Conservation (phyloP, 2,113 vertebrate genomes). For the Tupaia chinensis region DNA sequence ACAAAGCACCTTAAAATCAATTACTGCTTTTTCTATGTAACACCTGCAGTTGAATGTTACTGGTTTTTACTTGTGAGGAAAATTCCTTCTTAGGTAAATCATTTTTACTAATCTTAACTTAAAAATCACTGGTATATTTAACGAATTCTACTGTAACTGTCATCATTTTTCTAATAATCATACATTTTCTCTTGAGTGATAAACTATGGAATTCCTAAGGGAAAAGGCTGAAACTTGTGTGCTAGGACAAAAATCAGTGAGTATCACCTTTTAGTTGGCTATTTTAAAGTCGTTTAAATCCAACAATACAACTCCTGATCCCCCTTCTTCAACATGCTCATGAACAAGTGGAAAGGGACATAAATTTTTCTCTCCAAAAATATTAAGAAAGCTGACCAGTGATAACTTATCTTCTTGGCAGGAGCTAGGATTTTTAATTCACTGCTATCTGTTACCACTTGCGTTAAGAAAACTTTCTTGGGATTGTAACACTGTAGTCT, state of each 20-base stretch:
- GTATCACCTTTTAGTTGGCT: not conserved
- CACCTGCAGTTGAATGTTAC: not conserved
- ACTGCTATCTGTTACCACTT: slow-evolving; percentile 80
- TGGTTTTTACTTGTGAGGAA: slow-evolving; percentile 29
- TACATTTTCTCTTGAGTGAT: not conserved
- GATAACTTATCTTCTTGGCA: slow-evolving; percentile 74
- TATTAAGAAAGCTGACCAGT: slow-evolving; percentile 89
- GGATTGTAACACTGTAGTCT: slow-evolving; percentile 75
- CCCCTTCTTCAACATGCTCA: slow-evolving; percentile 85
- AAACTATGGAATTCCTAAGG: slow-evolving; percentile 8
- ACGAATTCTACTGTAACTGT: not conserved
- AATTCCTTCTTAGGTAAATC: slow-evolving; percentile 1
- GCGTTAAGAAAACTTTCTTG: slow-evolving; percentile 73
- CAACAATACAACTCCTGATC: slow-evolving; percentile 88
- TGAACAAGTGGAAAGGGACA: slow-evolving; percentile 89
- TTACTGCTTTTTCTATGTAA: not conserved
- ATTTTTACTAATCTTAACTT: slow-evolving; percentile 62
- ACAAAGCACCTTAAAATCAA: slow-evolving; percentile 52
- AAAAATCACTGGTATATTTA: not conserved
- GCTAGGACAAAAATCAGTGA: slow-evolving; percentile 61
- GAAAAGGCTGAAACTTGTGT: not conserved
- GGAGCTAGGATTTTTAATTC: slow-evolving; percentile 63
- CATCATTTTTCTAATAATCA: not conserved
- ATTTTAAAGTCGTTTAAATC: slow-evolving; percentile 74
- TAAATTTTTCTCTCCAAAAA: slow-evolving; percentile 86